Conservation (phyloP, 2,113 vertebrate genomes). For the Cyanocitta stelleri region DNA sequence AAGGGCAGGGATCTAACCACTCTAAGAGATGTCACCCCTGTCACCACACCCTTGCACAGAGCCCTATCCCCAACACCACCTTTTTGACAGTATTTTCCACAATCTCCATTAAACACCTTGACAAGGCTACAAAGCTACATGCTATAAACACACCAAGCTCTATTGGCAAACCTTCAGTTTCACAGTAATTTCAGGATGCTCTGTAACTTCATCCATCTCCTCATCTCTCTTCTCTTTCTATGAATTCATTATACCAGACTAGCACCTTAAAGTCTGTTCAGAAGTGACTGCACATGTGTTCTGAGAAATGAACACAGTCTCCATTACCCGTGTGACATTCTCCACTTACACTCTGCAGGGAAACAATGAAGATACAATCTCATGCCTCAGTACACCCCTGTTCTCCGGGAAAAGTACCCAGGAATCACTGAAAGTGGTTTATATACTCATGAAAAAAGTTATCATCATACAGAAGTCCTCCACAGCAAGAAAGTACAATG, state of each 20-base stretch:
- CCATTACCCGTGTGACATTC: background rate
- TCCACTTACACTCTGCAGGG: background rate
- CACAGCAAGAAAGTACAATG: background rate
- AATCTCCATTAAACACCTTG: background rate
- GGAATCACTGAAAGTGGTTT: background rate
- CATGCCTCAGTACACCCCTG: background rate
- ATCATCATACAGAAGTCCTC: background rate
- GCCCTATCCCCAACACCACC: background rate
- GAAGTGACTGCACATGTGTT: background rate
- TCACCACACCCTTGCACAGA: background rate
- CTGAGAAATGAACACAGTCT: background rate
- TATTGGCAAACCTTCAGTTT: background rate
- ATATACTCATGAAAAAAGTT: background rate
- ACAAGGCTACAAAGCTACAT: background rate
- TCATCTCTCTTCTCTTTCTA: background rate
- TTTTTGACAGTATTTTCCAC: background rate
- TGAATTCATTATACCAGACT: accelerated
- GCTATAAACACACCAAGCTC: background rate
- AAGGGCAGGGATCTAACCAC: background rate
- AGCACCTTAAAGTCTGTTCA: background rate
- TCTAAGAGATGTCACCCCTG: background rate
- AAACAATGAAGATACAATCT: background rate
- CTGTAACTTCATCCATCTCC: background rate
- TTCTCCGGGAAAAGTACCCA: background rate
- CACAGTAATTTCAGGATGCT: background rate